Conservation (phyloP, 2,113 vertebrate genomes). For the Mormoops blainvillei region DNA sequence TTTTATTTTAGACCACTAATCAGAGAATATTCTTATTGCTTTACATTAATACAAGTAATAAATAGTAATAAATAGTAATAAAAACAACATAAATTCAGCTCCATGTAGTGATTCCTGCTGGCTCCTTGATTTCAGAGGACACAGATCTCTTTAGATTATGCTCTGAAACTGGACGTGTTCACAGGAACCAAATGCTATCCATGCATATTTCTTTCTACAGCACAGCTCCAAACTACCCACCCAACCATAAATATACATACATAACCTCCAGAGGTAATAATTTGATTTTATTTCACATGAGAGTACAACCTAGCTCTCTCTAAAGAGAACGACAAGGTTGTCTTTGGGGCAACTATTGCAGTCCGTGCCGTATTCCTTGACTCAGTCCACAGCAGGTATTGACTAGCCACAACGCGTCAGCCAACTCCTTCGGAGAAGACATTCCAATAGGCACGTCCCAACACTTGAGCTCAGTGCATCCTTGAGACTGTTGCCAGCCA, state of each 20-base stretch:
- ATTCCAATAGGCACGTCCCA: not conserved
- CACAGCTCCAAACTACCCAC: not conserved
- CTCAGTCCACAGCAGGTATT: not conserved
- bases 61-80: too few species aligned
- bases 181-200: not conserved
- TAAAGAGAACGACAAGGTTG: not conserved
- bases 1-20: conserved; percentile 14
- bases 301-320: not conserved
- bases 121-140: not conserved
- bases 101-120: not conserved
- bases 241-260: not conserved
- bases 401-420: not conserved
- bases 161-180: not conserved
- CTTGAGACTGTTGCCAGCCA: not conserved
- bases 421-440: not conserved
- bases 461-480: not conserved
- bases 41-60: not conserved
- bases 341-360: not conserved
- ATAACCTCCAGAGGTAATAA: not conserved
- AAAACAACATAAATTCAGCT: not conserved
- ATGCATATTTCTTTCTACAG: not conserved
- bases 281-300: not conserved
- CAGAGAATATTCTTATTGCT: not conserved
- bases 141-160: not conserved
- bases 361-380: not conserved